Conservation (phyloP, 2,113 vertebrate species). For the Megatriorchis doriae region DNA sequence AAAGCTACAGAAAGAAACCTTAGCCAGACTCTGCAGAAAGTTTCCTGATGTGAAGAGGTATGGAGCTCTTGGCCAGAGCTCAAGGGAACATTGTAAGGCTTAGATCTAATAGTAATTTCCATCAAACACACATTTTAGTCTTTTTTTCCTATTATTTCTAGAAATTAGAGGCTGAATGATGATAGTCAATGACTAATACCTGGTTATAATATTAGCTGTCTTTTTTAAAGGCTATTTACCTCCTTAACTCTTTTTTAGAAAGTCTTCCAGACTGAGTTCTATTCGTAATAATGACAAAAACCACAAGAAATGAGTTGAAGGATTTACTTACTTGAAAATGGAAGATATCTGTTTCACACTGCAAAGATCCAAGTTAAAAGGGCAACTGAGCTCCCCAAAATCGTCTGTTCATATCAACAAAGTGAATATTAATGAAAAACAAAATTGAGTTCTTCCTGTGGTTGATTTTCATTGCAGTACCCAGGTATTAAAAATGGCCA, state of each 20-base stretch:
- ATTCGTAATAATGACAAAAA: background rate
- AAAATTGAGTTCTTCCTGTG: conserved; percentile 69
- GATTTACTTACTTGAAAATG: conserved; percentile 47
- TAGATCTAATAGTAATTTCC: background rate
- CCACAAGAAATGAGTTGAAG: background rate
- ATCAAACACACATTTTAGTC: background rate
- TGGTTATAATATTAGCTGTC: background rate
- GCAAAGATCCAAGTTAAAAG: conserved; percentile 59
- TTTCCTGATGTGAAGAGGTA: background rate
- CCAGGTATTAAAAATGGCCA: conserved; percentile 65
- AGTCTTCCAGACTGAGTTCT: background rate
- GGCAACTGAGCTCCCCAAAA: conserved; percentile 61
- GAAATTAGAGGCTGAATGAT: background rate
- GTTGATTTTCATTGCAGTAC: conserved; percentile 60
- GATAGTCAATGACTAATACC: background rate
- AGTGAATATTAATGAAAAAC: conserved; percentile 73
- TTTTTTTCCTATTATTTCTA: background rate
- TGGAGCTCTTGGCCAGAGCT: background rate
- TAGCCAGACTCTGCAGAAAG: background rate
- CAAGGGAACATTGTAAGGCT: background rate
- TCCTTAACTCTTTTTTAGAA: background rate
- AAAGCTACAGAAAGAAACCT: background rate
- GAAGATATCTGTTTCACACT: conserved; percentile 12
- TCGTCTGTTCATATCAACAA: conserved; percentile 62
- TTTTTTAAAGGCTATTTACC: background rate